These are phyloP conservation scores for Lepus townsendii DNA, from an alignment of 2,797 vertebrate species.

Conservation along the genomic window DNA sequence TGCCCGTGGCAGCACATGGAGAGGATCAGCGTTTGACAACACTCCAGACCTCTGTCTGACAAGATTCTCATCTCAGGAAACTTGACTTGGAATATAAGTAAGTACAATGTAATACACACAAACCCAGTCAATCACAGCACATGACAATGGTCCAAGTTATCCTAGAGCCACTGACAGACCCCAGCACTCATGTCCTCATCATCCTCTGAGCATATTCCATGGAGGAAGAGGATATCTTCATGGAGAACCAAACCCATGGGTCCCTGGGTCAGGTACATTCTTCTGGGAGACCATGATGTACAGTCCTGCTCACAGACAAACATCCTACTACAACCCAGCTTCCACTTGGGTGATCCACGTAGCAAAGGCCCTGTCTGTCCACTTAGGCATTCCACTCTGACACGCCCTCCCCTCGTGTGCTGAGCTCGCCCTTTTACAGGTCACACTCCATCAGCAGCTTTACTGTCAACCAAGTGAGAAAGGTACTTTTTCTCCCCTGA, in stretches of 20 bases:
- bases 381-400: background rate
- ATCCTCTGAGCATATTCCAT: accelerated
- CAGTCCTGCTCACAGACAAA: background rate
- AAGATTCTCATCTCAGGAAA: background rate
- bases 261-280: accelerated
- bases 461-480: constrained; percentile 84
- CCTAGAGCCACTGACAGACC: too few relatives aligned
- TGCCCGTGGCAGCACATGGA: background rate
- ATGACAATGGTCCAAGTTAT: too few relatives aligned
- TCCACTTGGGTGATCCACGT: background rate
- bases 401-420: background rate
- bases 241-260: background rate
- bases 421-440: background rate
- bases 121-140: background rate
- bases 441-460: background rate
- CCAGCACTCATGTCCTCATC: accelerated
- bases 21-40: background rate
- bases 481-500: background rate
- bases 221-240: background rate
- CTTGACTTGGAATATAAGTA: too few relatives aligned
- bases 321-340: accelerated
- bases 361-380: too few relatives aligned
- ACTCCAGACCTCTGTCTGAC: background rate
- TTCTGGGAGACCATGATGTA: background rate
- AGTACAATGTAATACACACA: background rate